Conservation (phyloP, 1,140 invertebrate genomes). For the Drosophila parvula region DNA sequence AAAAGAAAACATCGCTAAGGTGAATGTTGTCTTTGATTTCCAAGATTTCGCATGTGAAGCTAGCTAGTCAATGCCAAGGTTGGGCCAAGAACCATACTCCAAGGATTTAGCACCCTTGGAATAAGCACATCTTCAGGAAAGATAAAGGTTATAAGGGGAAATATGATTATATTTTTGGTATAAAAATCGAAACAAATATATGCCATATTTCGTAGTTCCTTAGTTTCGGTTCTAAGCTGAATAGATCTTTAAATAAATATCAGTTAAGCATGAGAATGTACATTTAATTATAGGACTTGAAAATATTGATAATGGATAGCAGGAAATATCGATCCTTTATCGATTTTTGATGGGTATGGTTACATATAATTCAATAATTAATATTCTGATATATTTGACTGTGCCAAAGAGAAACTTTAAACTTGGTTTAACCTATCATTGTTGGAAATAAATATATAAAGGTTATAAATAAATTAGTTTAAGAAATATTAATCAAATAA, state of each 20-base stretch:
- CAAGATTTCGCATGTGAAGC: background rate
- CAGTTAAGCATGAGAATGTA: background rate
- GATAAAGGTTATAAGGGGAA: background rate
- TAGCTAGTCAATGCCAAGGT: conserved; percentile 10
- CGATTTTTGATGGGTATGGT: too few species aligned
- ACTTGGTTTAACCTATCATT: too few species aligned
- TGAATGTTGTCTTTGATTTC: conserved; percentile 20
- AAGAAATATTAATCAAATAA: too few species aligned
- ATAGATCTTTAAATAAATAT: background rate
- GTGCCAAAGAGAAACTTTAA: too few species aligned
- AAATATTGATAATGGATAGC: background rate
- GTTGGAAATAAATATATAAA: too few species aligned
- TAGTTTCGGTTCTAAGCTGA: background rate
- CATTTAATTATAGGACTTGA: background rate
- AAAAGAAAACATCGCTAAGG: background rate
- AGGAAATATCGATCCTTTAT: too few species aligned
- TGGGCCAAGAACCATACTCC: background rate
- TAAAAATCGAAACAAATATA: background rate
- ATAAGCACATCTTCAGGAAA: background rate
- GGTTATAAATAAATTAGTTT: too few species aligned
- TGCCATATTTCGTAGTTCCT: background rate
- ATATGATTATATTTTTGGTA: background rate
- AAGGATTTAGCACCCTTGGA: background rate
- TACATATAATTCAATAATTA: background rate
- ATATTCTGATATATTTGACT: too few species aligned